phyloP scores from a whole-genome alignment of 1,140 invertebrate species.

The Drosophila busckii region DNA sequence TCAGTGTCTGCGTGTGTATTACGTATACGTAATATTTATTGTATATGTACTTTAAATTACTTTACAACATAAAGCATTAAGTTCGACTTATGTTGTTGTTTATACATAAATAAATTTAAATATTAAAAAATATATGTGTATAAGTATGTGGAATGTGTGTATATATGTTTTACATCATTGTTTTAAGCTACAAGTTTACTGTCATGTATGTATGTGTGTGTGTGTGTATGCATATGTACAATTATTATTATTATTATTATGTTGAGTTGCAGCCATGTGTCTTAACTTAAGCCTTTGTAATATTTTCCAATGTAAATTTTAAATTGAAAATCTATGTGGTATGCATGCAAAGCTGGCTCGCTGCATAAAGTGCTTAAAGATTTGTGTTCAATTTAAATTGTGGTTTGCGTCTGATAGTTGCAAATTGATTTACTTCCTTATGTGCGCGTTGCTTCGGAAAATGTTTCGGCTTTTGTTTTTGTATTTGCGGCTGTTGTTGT shows the following conservation, averaged over 20 bases:
- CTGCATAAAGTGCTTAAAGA: conserved; percentile 18
- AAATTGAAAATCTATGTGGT: conserved; percentile 1
- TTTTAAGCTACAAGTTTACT: too few species aligned
- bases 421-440: conserved; percentile 47
- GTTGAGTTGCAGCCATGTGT: too few species aligned
- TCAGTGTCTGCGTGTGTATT: too few species aligned
- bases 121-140: conserved; percentile 35
- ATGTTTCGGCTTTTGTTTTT: conserved; percentile 9
- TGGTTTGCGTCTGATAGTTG: conserved; percentile 59
- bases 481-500: conserved; percentile 11
- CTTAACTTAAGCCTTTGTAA: too few species aligned
- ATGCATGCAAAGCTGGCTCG: too few species aligned
- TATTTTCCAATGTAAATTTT: conserved; percentile 8
- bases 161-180: too few species aligned
- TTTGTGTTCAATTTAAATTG: conserved; percentile 50
- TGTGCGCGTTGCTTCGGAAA: conserved; percentile 30
- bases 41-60: conserved; percentile 8
- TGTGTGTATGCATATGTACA: conserved; percentile 14
- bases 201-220: conserved; percentile 9
- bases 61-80: conserved; percentile 8
- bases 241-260: conserved; percentile 25
- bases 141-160: conserved; percentile 28
- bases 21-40: conserved; percentile 15
- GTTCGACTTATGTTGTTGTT: conserved; percentile 11
- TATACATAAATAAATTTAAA: conserved; percentile 35